These are phyloP conservation scores for Diglossa brunneiventris DNA, from an alignment of 2,113 vertebrate species.

Conservation along the genomic window DNA sequence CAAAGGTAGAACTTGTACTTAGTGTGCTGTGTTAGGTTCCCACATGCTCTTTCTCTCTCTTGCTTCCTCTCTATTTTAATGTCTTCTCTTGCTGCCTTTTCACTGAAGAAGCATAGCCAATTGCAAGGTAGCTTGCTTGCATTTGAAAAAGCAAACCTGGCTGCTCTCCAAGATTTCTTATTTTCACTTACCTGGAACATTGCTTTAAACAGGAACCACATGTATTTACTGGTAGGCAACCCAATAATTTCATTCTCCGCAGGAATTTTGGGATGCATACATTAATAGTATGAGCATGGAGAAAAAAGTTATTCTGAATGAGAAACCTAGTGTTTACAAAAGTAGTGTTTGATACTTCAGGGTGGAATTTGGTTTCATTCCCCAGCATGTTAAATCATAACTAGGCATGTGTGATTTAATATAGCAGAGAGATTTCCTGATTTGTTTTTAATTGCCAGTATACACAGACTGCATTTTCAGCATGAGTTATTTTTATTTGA, in stretches of 20 bases:
- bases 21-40: not conserved
- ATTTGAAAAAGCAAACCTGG: not conserved
- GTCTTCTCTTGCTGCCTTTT: not conserved
- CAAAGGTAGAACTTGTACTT: not conserved
- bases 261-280: slow-evolving; percentile 5
- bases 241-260: slow-evolving; percentile 5
- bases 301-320: not conserved
- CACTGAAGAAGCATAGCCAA: not conserved
- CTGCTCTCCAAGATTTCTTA: not conserved
- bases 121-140: not conserved
- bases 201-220: not conserved
- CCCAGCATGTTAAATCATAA: slow-evolving; percentile 34
- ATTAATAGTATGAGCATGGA: not conserved
- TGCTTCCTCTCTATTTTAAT: not conserved
- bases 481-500: slow-evolving; percentile 55
- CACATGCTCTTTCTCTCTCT: not conserved
- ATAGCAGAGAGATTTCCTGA: slow-evolving; percentile 46
- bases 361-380: slow-evolving; percentile 23
- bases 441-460: slow-evolving; percentile 53
- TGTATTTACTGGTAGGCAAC: slow-evolving; percentile 3
- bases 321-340: not conserved
- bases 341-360: not conserved
- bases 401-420: slow-evolving; percentile 44
- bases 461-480: slow-evolving; percentile 41
- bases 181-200: slow-evolving; percentile 29